Conservation (phyloP, 2,888 invertebrate species). For the Apamea anceps region DNA sequence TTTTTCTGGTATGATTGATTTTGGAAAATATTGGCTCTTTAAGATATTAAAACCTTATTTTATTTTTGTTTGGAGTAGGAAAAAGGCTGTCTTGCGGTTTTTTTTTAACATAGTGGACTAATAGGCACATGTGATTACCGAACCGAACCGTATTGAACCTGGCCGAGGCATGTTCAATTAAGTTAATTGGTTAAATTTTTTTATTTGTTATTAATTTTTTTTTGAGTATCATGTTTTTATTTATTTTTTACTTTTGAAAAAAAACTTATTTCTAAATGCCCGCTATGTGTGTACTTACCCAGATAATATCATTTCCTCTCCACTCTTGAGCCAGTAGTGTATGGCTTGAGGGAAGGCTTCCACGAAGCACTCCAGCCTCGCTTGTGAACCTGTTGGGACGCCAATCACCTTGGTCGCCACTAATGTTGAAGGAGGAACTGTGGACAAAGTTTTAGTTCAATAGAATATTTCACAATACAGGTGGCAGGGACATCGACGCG, state of each 20-base stretch:
- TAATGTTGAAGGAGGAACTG: conserved; percentile 92
- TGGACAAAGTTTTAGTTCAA: conserved; percentile 56
- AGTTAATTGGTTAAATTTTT: too few relatives aligned
- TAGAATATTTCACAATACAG: neutral
- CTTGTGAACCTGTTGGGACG: conserved; percentile 91
- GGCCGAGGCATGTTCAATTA: neutral
- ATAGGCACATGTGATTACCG: neutral
- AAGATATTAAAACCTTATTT: neutral
- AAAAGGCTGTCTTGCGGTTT: neutral
- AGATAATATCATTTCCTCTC: conserved; percentile 91
- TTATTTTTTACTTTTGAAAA: too few relatives aligned
- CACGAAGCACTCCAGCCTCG: conserved; percentile 91
- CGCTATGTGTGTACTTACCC: conserved; percentile 81
- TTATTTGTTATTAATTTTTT: too few relatives aligned
- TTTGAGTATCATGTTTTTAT: too few relatives aligned
- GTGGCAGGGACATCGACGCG: neutral
- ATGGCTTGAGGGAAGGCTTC: conserved; percentile 93
- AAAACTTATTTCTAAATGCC: too few relatives aligned
- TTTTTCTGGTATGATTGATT: conserved; percentile 52
- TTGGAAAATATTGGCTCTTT: conserved; percentile 20
- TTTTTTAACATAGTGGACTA: neutral
- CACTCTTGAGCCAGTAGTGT: conserved; percentile 92
- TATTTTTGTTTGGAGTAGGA: neutral
- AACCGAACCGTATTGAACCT: neutral
- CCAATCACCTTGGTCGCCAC: conserved; percentile 92